Conservation (phyloP, 2,888 invertebrate genomes). For the Sesia bembeciformis region DNA sequence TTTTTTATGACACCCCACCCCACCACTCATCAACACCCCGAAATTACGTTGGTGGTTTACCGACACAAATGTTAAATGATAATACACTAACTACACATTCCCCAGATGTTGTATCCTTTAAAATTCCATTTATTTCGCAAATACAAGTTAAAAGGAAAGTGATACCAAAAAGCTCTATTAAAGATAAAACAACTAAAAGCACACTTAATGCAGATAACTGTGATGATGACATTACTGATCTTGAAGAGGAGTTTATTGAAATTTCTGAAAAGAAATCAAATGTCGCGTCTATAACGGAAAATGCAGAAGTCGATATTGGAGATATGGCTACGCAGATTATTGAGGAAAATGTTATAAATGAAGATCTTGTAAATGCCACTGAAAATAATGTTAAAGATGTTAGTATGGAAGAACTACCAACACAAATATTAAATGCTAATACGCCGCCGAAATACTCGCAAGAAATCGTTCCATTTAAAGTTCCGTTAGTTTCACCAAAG, state of each 20-base stretch:
- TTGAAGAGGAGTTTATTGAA: background rate
- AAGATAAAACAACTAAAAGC: too few relatives aligned
- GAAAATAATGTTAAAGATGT: slow-evolving; percentile 1
- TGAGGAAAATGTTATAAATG: slow-evolving; percentile 11
- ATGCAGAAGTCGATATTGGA: slow-evolving; percentile 9
- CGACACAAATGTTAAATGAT: too few relatives aligned
- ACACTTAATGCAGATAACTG: too few relatives aligned
- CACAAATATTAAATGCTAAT: slow-evolving; percentile 27
- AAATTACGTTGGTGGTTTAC: background rate
- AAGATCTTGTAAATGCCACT: slow-evolving; percentile 15
- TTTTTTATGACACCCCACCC: background rate
- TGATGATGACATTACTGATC: background rate
- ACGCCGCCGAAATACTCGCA: slow-evolving; percentile 3
- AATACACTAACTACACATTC: too few relatives aligned
- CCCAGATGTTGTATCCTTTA: background rate
- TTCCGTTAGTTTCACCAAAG: slow-evolving; percentile 36
- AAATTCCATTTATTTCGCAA: background rate
- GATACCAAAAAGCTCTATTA: background rate
- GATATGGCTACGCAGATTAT: slow-evolving; percentile 23
- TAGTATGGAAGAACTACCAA: slow-evolving; percentile 31
- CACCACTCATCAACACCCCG: too few relatives aligned
- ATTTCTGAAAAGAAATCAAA: background rate
- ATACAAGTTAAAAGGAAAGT: background rate
- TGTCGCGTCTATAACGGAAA: background rate
- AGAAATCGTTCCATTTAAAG: slow-evolving; percentile 43